Percentiles rank a stretch among this genome's conserved stretches.
phyloP scores from a whole-genome alignment of 1,140 invertebrate genomes.

The Plutomurus gul region DNA sequence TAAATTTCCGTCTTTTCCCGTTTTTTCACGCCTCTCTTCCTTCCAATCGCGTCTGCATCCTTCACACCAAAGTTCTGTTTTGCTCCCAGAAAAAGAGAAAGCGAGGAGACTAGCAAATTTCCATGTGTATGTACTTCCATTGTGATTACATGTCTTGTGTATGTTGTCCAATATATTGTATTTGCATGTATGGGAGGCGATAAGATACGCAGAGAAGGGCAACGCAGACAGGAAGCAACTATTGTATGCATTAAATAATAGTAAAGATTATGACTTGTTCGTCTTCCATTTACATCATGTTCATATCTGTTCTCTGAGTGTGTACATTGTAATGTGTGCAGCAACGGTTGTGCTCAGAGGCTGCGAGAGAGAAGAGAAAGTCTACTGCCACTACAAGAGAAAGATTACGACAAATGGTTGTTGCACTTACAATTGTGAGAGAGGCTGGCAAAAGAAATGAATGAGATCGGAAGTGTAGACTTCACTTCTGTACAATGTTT shows the following conservation, averaged over 20 bases:
- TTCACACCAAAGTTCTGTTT: no score
- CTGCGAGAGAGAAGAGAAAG: not conserved
- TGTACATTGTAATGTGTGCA: not conserved
- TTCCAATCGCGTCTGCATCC: not conserved
- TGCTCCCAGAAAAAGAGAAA: no score
- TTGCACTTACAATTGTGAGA: not conserved
- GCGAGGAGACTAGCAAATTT: no score
- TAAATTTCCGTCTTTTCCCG: slow-evolving; percentile 12
- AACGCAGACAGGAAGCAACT: not conserved
- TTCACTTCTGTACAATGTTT: slow-evolving; percentile 32
- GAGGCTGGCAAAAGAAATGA: slow-evolving; percentile 17
- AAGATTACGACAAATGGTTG: not conserved
- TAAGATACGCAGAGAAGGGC: not conserved
- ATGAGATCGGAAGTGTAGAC: slow-evolving; percentile 19
- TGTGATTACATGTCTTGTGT: not conserved
- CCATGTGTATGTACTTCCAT: no score
- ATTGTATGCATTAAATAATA: slow-evolving; percentile 10
- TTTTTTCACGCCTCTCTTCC: slow-evolving; percentile 6
- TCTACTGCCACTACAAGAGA: not conserved
- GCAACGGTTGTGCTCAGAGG: not conserved
- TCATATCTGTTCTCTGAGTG: no score
- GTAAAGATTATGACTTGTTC: not conserved
- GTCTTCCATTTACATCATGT: not conserved
- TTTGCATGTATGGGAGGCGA: not conserved
- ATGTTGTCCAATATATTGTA: not conserved